Base-by-base conservation (phyloP, 1,140 invertebrate species). In the Lasaia peninsularis region DNA sequence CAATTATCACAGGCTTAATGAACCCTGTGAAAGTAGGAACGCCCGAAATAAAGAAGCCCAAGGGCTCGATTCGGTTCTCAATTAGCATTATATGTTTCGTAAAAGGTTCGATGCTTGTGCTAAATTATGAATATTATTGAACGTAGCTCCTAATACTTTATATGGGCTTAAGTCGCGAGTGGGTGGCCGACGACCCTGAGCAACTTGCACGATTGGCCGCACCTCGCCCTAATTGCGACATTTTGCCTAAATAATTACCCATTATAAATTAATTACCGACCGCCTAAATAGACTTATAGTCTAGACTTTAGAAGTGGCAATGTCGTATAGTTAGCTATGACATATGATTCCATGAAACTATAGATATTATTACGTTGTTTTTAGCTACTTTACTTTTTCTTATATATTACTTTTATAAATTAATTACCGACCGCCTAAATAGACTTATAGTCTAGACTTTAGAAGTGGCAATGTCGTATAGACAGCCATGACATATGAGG, bases 181-280 rank as follows among this genome's bases (percentile, higher is more conserved):
- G 80, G 84, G 84, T 76, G 79, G 84, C 65, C 65, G 84, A 60
- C 75, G 81, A 74, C 84, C 84, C 67, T 85, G 81, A 87, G 78
- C 74, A 67, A 61, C 67, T 71, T 69, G 74, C 75, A 71, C 77
- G 77, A 71, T 75, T 78, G 79, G 78, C 72, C 58, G 62, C 58
- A 67, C 69, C 67, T 68, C 69, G 72, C 71, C 75, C 67, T 69
- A 61, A 58, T 86, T 86, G 75, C 80, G 70, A 81, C 80, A 83
- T 64, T 63, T 55, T 16, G 62, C 51, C 63, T 75, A 70, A 76
- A 75, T 80, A 74, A 75, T 80, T 73, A 78, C 60, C 65, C 67
- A 76, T 75, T 75, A 78, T 70, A 61, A 75, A 75, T 78, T 72
- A 34, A 33, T 34, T 34, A 44, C 32, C 44, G 24, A 28, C 24